A percentile compares a stretch with the other conserved stretches of the same genome.
Conservation (phyloP, 64 coral and sea anemone genomes). For the Stylophora pistillata region DNA sequence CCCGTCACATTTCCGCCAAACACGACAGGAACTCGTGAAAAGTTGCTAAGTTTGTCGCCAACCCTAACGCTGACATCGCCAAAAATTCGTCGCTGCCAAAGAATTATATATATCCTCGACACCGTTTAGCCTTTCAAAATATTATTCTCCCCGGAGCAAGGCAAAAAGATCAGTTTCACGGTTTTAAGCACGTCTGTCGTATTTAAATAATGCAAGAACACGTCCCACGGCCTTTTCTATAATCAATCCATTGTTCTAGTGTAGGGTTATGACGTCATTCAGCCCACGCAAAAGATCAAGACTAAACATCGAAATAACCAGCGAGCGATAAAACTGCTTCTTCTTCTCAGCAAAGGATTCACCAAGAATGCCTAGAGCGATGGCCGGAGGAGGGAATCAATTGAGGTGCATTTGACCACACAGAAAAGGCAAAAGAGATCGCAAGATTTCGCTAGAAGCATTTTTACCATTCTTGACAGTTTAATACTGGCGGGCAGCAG, state of each 20-base stretch:
- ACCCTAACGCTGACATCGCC: background rate
- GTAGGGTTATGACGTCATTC: constrained; percentile 30
- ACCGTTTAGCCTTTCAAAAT: background rate
- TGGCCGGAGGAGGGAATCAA: background rate
- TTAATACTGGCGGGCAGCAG: background rate
- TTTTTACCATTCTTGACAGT: background rate
- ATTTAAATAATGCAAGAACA: constrained; percentile 37
- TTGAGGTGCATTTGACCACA: background rate
- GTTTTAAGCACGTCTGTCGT: constrained; percentile 7
- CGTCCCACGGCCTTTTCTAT: constrained; percentile 9
- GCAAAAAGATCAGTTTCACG: constrained; percentile 23
- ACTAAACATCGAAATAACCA: constrained; percentile 31
- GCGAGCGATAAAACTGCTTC: constrained; percentile 24
- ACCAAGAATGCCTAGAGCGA: background rate
- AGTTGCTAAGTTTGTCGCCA: background rate
- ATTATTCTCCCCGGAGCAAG: background rate
- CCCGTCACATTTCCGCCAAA: background rate
- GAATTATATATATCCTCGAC: background rate
- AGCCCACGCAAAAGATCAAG: constrained; percentile 28
- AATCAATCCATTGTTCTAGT: constrained; percentile 26
- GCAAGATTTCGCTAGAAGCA: constrained; percentile 16
- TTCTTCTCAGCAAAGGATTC: constrained; percentile 22
- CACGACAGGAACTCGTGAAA: background rate
- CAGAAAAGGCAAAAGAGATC: background rate
- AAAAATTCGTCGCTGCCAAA: background rate